Base-by-base conservation (phyloP, 1,140 invertebrate genomes). In the Drosophila biarmipes region DNA sequence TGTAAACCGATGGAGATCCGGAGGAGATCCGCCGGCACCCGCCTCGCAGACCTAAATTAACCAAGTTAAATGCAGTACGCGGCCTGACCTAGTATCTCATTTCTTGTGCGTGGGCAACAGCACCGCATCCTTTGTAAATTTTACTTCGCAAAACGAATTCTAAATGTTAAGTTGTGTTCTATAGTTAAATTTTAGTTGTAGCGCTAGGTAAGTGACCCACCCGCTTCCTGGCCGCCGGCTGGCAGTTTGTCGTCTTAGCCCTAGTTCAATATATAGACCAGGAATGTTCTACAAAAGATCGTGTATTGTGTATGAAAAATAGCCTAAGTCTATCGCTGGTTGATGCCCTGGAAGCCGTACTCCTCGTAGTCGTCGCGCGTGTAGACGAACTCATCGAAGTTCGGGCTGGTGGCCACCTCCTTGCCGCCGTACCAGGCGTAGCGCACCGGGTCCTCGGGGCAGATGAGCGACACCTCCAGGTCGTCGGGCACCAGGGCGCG, bases 381-480 rank as follows among this genome's bases (percentile, higher is more conserved):
- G 7, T 98, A 95, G 49, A 96, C 92, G 76, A 96, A 94, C 6
- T 94, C 95, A 29, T 95, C 93, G 80, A 98, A 97, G 29, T 95
- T 94, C 14, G 96, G 93, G 91, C 96, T 95, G 80, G 94, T 93
- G 7, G 96, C 95, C 14, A 99, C 91, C 24, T 94, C 84, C 74
- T 95, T 95, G 0, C 97, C 98, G 35, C 98, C 98, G 75, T 96
- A 93, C 98, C 98, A 99, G 0, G 96, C 94, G 93, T 98, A 97
- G 0, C 95, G 96, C 1, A 96, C 92, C 1, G 98, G 97, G 87
- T 97, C 94, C 19, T 95, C 93, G 0, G 97, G 95, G 51, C 96
- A 89, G 34, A 94, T 95, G 7, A 98, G 93, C 38, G 95, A 95
- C 1, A 98, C 95, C 75, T 96, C 94, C 90, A 94, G 96, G 74